A percentile compares a stretch with the other conserved stretches of the same genome.
These are phyloP conservation scores for Polydrusus pterygomalis DNA, from an alignment of 2,888 invertebrate species.

Conservation along the genomic window DNA sequence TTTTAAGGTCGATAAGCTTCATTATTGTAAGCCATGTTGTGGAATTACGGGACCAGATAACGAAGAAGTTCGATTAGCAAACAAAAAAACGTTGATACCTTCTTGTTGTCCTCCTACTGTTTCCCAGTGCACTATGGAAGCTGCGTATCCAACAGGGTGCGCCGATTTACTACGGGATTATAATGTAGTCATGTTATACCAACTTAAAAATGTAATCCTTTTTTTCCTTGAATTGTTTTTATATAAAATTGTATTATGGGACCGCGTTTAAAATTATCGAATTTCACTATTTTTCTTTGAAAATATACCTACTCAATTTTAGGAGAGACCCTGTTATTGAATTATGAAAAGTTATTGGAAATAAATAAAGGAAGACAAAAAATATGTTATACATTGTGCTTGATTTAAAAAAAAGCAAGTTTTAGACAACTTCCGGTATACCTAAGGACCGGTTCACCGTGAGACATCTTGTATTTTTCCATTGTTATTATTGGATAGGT, in stretches of 20 bases:
- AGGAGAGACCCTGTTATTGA: too few relatives aligned
- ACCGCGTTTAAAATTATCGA: background rate
- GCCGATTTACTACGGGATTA: background rate
- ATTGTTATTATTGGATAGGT: too few relatives aligned
- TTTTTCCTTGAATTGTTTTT: background rate
- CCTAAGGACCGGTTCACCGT: too few relatives aligned
- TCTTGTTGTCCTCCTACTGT: slow-evolving; percentile 23
- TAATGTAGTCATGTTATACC: background rate
- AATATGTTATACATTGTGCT: too few relatives aligned
- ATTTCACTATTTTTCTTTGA: too few relatives aligned
- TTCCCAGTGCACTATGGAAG: background rate
- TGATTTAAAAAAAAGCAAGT: too few relatives aligned
- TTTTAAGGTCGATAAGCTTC: slow-evolving; percentile 22
- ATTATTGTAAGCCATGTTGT: slow-evolving; percentile 36
- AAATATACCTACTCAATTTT: too few relatives aligned
- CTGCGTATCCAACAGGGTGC: slow-evolving; percentile 19
- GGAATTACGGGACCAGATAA: slow-evolving; percentile 8
- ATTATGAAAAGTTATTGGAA: too few relatives aligned
- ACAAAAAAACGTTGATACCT: background rate
- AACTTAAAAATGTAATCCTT: background rate
- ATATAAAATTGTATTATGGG: background rate
- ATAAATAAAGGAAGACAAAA: too few relatives aligned
- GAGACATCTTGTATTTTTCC: too few relatives aligned
- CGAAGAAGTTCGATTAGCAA: background rate
- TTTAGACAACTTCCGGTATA: too few relatives aligned